Evolutionary conservation across 2,113 vertebrate species (phyloP), one percentile per base, ranked within the genome.

Genomic region (Equus quagga): DNA sequence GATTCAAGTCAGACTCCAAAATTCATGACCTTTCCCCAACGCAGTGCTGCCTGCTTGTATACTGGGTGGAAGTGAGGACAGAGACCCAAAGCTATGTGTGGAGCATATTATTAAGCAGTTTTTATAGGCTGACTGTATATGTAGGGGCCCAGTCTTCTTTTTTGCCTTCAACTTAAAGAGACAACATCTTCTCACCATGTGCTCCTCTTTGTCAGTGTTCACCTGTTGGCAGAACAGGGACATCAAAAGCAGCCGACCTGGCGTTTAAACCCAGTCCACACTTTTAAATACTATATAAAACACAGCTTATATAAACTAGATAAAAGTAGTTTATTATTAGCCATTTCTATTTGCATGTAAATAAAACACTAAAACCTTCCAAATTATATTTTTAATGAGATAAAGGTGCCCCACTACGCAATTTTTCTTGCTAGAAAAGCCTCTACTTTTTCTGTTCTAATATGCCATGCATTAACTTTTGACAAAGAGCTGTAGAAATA

Each of bases 351-450:
- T 56, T 94, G 6, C 41, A 65, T 97, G 17, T 76, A 80, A 70
- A 89, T 65, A 88, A 89, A 21, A 70, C 10, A 18, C 23, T 70
- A 67, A 96, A 87, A n/a, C 5, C 9, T 69, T 93, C 81, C 31
- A 76, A 93, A 54, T 96, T 78, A 41, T 54, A 80, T 84, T 86
- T 76, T 54, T 81, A 89, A 76, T 89, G 26, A 2, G 31, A 85
- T 85, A 89, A 93, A 85, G 91, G 49, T 90, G 49, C 15, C 10
- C 26, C 10, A 33, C 14, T 33, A 23, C 8, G 36, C 18, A 82
- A 28, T 60, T 91, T 91, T 80, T 82, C 58, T 84, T 85, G 8
- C 0, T 73, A 44, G 33, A 91, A 89, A 89, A 89, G 2, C 1
- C 23, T 46, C 46, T 76, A 5, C 28, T 41, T 96, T 85, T 84